A percentile compares a stretch with the other conserved stretches of the same genome.
These are phyloP conservation scores for Brachyopa scutellaris DNA, from an alignment of 2,888 invertebrate species.

Conservation along the genomic window DNA sequence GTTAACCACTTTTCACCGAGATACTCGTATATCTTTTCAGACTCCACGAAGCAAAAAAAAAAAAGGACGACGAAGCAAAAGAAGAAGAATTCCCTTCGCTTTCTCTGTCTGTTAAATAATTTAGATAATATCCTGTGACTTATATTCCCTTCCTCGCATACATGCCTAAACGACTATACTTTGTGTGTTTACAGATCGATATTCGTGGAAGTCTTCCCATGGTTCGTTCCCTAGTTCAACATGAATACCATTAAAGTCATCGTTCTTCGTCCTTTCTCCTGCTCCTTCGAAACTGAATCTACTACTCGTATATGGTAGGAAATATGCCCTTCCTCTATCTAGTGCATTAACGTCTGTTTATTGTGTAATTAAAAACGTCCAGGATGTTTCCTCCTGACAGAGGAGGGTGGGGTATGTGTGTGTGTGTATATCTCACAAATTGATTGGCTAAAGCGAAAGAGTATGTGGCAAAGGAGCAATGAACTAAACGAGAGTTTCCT, in stretches of 20 bases:
- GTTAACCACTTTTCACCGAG: conserved; percentile 18
- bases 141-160: conserved; percentile 35
- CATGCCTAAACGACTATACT: conserved; percentile 2
- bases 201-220: conserved; percentile 3
- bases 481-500: conserved; percentile 60
- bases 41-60: background rate
- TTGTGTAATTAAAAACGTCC: conserved; percentile 62
- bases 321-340: conserved; percentile 4
- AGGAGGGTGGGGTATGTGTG: too few relatives aligned
- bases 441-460: conserved; percentile 36
- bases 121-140: conserved; percentile 68
- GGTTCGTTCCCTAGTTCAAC: background rate
- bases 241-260: conserved; percentile 35
- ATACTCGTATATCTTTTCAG: background rate
- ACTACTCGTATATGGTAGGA: background rate
- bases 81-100: conserved; percentile 58
- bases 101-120: conserved; percentile 57
- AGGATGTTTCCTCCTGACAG: conserved; percentile 27
- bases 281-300: background rate
- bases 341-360: conserved; percentile 64
- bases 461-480: conserved; percentile 50
- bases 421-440: too few relatives aligned
- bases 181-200: conserved; percentile 56
- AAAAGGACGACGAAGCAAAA: background rate
- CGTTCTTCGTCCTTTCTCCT: conserved; percentile 1